Evolutionary conservation across 2,113 vertebrate species (phyloP), one percentile per base, ranked within the genome.

Genomic region (Rhagologus leucostigma): DNA sequence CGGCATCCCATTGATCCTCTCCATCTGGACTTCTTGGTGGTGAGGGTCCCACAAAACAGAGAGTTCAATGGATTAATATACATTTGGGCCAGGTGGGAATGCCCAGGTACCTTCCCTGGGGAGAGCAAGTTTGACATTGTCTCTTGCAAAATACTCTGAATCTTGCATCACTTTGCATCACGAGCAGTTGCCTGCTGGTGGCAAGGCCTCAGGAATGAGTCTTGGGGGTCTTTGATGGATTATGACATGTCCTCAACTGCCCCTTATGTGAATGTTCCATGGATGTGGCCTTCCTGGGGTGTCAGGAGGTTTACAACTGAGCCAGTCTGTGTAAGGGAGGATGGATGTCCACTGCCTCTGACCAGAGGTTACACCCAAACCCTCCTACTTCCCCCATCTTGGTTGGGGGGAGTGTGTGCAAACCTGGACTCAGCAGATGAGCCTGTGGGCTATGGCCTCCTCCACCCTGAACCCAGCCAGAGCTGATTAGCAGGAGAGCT

Each of bases 1-100:
- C 0, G 1, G 14, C 59, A 46, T 47, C 18, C 17, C 2, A 0
- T 23, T 33, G 17, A 39, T 33, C 33, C 27, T 73, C 29, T 33
- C 18, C 7, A 19, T 46, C 9, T 63, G n/a, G 22, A 33, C 11
- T 41, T 82, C 53, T 39, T 73, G 29, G 14, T 73, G 22, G 11
- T 63, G 24, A 46, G 27, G 2, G 4, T 32, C 52, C 27, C 27
- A 33, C 33, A 26, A 44, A 53, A 73, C 13, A 53, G 13, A 17
- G 13, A 17, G 27, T 73, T 73, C 13, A 32, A 6, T 18, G 27
- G 49, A 55, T 44, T 37, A 32, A 26, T 52, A 62, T 16, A 35
- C 8, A 16, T 63, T 63, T 46, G 33, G 39, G 17, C 27, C 39
- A 33, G 68, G 13, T 46, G 27, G 18, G 39, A 73, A 73, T 53